Percentiles rank a stretch among this genome's conserved stretches.
These are phyloP conservation scores for Drosophila bocqueti DNA, from an alignment of 1,140 invertebrate species.

Conservation along the genomic window DNA sequence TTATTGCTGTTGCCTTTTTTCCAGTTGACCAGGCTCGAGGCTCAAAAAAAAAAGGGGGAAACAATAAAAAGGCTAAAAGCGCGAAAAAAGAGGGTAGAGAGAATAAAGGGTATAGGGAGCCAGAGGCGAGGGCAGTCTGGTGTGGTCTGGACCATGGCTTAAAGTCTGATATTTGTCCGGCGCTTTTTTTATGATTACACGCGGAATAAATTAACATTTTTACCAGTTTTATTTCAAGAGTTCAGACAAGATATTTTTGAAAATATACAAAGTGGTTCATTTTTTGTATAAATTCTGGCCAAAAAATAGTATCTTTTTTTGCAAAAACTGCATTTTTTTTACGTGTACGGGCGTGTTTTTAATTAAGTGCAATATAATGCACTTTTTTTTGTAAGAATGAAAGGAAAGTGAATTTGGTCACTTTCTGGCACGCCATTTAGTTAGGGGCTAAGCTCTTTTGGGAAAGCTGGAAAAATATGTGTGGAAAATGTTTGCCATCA, in stretches of 20 bases:
- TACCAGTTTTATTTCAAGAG: neutral
- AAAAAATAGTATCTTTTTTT: too few species aligned
- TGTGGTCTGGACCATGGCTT: slow-evolving; percentile 29
- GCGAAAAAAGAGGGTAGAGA: slow-evolving; percentile 26
- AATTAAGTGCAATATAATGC: slow-evolving; percentile 80
- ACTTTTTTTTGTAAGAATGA: slow-evolving; percentile 24
- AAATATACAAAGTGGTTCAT: neutral
- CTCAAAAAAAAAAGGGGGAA: slow-evolving; percentile 17
- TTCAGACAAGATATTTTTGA: neutral
- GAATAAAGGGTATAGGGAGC: slow-evolving; percentile 10
- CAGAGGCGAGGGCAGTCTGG: slow-evolving; percentile 1
- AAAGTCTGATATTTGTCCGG: slow-evolving; percentile 40
- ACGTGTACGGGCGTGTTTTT: slow-evolving; percentile 64
- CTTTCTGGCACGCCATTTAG: slow-evolving; percentile 37
- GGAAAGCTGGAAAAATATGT: neutral
- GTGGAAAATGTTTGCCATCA: neutral
- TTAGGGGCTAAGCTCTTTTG: neutral
- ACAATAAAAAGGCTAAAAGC: slow-evolving; percentile 44
- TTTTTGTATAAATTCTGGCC: neutral
- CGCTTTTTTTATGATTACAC: slow-evolving; percentile 13
- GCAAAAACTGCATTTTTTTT: neutral
- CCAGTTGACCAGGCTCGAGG: slow-evolving; percentile 76
- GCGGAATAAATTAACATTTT: neutral
- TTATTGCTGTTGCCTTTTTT: slow-evolving; percentile 66
- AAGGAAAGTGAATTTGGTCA: slow-evolving; percentile 48